Evolutionary conservation across 2,888 invertebrate species (phyloP).

Genomic region (Eupithecia tripunctaria): DNA sequence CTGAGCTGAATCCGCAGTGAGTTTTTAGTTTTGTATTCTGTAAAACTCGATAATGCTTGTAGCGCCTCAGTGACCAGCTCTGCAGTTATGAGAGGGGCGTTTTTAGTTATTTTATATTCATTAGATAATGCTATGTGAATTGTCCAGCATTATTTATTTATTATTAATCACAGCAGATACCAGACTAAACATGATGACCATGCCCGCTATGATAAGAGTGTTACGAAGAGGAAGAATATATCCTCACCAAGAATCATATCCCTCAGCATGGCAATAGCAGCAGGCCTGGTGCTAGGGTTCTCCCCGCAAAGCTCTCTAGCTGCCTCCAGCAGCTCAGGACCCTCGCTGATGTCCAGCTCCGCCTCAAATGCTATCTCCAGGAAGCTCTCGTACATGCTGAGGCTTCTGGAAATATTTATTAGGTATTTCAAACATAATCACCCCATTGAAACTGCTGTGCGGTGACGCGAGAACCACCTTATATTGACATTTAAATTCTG

Average conservation of each 20-base stretch:
- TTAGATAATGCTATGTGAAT: too few relatives aligned
- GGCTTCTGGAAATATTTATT: slow-evolving; percentile 7
- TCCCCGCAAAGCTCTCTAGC: slow-evolving; percentile 71
- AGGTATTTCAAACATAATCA: not conserved
- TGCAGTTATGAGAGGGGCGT: too few relatives aligned
- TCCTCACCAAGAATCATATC: slow-evolving; percentile 63
- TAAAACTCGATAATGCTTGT: too few relatives aligned
- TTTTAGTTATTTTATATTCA: too few relatives aligned
- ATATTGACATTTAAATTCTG: too few relatives aligned
- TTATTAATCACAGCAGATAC: too few relatives aligned
- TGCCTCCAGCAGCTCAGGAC: slow-evolving; percentile 66
- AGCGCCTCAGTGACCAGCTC: too few relatives aligned
- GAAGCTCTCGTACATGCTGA: slow-evolving; percentile 68
- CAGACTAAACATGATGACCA: too few relatives aligned
- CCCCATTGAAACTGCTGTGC: not conserved
- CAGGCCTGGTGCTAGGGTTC: slow-evolving; percentile 62
- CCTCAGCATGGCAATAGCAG: slow-evolving; percentile 67
- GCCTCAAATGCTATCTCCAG: slow-evolving; percentile 77
- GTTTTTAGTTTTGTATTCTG: too few relatives aligned
- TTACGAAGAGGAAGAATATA: not conserved
- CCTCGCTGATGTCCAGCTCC: slow-evolving; percentile 67
- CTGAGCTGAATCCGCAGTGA: too few relatives aligned
- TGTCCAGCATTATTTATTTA: too few relatives aligned
- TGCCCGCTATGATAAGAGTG: slow-evolving; percentile 48
- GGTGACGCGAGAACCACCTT: too few relatives aligned